These are phyloP conservation scores for Pithys albifrons DNA, from an alignment of 2,113 vertebrate genomes.

Conservation along the genomic window DNA sequence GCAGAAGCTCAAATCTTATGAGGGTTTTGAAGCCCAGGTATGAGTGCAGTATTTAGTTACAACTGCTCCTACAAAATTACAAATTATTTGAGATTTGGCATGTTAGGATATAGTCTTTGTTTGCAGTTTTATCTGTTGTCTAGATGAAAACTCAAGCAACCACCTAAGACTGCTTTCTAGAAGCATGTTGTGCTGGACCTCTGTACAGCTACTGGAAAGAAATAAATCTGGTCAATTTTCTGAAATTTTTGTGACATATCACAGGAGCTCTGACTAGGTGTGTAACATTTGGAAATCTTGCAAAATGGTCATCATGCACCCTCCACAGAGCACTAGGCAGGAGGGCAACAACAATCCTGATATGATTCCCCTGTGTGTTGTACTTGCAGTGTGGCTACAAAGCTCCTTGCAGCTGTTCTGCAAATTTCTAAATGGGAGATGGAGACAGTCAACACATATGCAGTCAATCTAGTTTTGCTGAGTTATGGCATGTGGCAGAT, in stretches of 20 bases:
- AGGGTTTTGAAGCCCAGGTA: neutral
- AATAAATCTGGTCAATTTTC: neutral
- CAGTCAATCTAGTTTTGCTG: fast-evolving
- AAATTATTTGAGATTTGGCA: neutral
- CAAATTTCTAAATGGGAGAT: neutral
- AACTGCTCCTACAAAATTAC: neutral
- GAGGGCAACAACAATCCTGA: neutral
- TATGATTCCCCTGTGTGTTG: fast-evolving
- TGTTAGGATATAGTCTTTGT: neutral
- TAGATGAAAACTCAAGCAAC: neutral
- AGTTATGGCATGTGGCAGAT: neutral
- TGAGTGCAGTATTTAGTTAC: neutral
- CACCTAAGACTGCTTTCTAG: neutral
- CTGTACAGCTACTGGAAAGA: neutral
- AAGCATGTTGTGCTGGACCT: neutral
- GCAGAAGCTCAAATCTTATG: neutral
- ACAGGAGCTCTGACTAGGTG: neutral
- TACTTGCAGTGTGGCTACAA: fast-evolving
- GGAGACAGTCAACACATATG: neutral
- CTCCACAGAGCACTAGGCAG: neutral
- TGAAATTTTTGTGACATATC: neutral
- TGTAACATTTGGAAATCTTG: neutral
- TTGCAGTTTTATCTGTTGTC: neutral
- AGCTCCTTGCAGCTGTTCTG: fast-evolving
- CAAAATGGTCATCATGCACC: neutral